A percentile compares a stretch with the other conserved stretches of the same genome.
phyloP scores from a whole-genome alignment of 2,888 invertebrate genomes.

The Oligia latruncula region DNA sequence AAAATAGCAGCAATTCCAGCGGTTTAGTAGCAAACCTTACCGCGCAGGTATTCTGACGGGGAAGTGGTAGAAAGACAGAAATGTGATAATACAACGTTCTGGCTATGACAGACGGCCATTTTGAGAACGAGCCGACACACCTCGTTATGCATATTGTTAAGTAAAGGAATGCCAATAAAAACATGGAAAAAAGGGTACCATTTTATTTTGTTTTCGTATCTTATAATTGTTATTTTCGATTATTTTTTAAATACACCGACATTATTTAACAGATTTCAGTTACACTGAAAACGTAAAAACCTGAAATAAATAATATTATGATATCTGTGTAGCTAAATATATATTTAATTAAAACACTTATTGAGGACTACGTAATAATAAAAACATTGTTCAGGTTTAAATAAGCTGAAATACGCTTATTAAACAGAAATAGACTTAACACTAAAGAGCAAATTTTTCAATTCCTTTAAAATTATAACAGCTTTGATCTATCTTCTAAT shows the following conservation, averaged over 20 bases:
- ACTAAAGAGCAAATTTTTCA: neutral
- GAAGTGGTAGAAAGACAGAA: slow-evolving; percentile 50
- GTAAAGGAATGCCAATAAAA: slow-evolving; percentile 1
- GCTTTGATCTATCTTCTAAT: neutral
- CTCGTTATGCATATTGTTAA: slow-evolving; percentile 48
- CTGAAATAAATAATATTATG: neutral
- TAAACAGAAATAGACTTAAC: neutral
- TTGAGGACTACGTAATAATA: neutral
- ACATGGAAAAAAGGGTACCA: neutral
- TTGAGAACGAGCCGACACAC: slow-evolving; percentile 32
- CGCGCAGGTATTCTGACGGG: slow-evolving; percentile 47
- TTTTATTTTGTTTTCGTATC: slow-evolving; percentile 24
- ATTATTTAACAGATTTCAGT: neutral
- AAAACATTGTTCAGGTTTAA: neutral
- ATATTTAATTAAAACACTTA: neutral
- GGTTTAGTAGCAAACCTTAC: slow-evolving; percentile 68
- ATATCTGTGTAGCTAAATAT: neutral
- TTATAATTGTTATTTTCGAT: neutral
- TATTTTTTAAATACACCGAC: neutral
- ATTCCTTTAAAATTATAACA: neutral
- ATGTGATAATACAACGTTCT: slow-evolving; percentile 54
- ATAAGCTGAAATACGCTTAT: neutral
- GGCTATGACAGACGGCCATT: slow-evolving; percentile 44
- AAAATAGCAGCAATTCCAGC: slow-evolving; percentile 72
- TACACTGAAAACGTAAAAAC: neutral